phyloP scores from a whole-genome alignment of 1,140 invertebrate genomes.

The Eumeta japonica region DNA sequence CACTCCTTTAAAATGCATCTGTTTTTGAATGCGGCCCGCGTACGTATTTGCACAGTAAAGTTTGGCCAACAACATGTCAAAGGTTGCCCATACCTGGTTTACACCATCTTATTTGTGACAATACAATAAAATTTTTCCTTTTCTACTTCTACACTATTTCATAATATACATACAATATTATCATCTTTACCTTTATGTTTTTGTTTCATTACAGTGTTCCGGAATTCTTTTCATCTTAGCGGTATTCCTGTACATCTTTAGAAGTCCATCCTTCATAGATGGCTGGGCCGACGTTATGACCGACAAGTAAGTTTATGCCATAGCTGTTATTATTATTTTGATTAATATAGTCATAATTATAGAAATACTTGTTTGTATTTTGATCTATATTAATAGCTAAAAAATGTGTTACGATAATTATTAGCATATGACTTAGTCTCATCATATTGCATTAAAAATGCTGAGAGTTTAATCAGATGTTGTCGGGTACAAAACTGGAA shows the following conservation, averaged over 20 bases:
- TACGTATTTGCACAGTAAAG: too few species aligned
- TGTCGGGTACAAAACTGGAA: not conserved
- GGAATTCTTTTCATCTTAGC: constrained; percentile 75
- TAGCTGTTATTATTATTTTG: not conserved
- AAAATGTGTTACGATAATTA: too few species aligned
- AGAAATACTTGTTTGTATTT: not conserved
- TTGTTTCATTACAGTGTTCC: constrained; percentile 55
- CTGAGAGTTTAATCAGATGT: not conserved
- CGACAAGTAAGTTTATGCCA: constrained; percentile 33
- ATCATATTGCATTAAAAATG: too few species aligned
- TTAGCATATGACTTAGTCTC: too few species aligned
- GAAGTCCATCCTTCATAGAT: constrained; percentile 77
- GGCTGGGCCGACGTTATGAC: constrained; percentile 75
- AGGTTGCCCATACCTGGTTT: too few species aligned
- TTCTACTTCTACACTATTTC: too few species aligned
- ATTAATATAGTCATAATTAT: not conserved
- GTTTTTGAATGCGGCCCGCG: too few species aligned
- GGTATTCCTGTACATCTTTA: constrained; percentile 85
- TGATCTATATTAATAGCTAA: too few species aligned
- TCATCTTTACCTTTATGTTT: not conserved
- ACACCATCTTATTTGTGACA: too few species aligned
- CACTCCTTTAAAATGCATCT: too few species aligned
- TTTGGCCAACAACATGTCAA: too few species aligned
- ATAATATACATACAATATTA: not conserved
- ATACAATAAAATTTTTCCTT: too few species aligned